Evolutionary conservation across 2,888 invertebrate genomes (phyloP).

Genomic region (Eumerus sabulonum): DNA sequence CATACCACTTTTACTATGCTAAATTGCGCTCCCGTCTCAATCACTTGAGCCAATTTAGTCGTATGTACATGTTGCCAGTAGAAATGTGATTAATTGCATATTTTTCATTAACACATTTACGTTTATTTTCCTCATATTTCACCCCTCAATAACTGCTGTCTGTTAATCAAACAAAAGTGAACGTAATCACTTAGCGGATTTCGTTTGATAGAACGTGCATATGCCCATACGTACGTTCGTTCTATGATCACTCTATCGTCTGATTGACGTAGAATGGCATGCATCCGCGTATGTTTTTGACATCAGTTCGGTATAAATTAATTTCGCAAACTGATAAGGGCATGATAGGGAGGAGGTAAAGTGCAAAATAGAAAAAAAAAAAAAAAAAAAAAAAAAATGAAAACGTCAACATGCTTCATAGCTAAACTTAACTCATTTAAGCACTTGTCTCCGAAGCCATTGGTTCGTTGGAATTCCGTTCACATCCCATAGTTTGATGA

Average conservation of each 20-base stretch:
- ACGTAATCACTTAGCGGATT: conserved; percentile 31
- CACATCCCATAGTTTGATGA: not conserved
- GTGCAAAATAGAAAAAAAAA: no score
- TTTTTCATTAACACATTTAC: no score
- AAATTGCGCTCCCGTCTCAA: not conserved
- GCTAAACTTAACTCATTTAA: no score
- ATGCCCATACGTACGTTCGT: not conserved
- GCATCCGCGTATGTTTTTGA: not conserved
- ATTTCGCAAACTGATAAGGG: conserved; percentile 35
- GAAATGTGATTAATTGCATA: conserved; percentile 21
- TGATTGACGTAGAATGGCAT: conserved; percentile 44
- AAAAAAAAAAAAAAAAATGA: no score
- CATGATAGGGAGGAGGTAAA: no score
- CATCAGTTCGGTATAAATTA: conserved; percentile 41
- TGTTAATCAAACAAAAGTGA: conserved; percentile 37
- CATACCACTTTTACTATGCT: no score
- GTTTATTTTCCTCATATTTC: not conserved
- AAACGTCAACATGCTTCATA: no score
- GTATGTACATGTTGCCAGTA: not conserved
- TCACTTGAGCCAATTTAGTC: conserved; percentile 29
- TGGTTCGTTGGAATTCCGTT: not conserved
- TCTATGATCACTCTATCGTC: no score
- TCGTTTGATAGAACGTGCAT: conserved; percentile 8
- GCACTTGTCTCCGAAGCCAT: no score
- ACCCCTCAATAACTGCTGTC: conserved; percentile 19